These are phyloP conservation scores for Scarus forsteni DNA, from an alignment of 2,797 vertebrate species.

Conservation along the genomic window DNA sequence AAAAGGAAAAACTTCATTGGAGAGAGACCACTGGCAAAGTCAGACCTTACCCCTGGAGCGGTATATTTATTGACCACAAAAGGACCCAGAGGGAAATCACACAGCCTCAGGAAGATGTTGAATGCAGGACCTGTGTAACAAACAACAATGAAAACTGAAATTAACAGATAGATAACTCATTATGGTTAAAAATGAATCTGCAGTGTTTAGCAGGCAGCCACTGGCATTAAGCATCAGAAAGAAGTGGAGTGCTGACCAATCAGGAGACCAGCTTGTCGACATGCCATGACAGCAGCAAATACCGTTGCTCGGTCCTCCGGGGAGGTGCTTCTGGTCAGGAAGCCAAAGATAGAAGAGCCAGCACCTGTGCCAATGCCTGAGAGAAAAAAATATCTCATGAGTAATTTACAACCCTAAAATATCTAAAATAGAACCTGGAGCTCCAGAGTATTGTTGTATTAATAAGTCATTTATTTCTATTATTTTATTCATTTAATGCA, in stretches of 20 bases:
- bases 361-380: slow-evolving; percentile 87
- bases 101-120: slow-evolving; percentile 89
- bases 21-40: background rate
- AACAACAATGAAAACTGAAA: background rate
- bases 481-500: too few species aligned
- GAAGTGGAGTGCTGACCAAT: slow-evolving; percentile 81
- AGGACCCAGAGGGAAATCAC: slow-evolving; percentile 85
- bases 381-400: slow-evolving; percentile 13
- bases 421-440: too few species aligned
- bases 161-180: background rate
- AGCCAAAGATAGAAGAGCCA: slow-evolving; percentile 88
- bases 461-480: too few species aligned
- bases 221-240: background rate
- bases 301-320: slow-evolving; percentile 85
- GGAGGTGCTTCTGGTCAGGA: slow-evolving; percentile 83
- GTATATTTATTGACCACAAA: slow-evolving; percentile 88
- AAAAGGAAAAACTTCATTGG: background rate
- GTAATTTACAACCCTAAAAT: background rate
- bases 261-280: slow-evolving; percentile 88
- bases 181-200: background rate
- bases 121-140: slow-evolving; percentile 85
- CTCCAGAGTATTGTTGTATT: too few species aligned
- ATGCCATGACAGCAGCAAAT: slow-evolving; percentile 89
- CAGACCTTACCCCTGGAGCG: slow-evolving; percentile 85
- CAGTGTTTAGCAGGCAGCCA: background rate